Base-by-base conservation (phyloP, 2,797 vertebrate species). In the Tarsius wallacei region DNA sequence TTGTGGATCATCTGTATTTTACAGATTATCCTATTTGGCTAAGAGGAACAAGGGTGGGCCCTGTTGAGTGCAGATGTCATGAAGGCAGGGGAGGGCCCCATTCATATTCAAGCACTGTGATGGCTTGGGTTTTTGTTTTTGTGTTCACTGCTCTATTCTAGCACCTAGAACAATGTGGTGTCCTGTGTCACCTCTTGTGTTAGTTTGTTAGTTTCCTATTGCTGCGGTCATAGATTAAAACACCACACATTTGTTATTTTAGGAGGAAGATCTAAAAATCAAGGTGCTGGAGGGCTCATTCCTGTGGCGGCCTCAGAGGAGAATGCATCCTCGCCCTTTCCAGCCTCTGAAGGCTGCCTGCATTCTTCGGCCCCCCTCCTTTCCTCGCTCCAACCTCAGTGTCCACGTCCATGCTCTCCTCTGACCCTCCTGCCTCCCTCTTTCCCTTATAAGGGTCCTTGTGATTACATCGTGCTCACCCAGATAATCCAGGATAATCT, bases 401-500 rank as follows among this genome's bases (percentile, higher is more conserved):
- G 80, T 51, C 81, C 81, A 36, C 1, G 55, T 63, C 31, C n/a
- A 28, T 82, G 59, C 74, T 84, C 73, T 94, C 82, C 59, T 78
- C 63, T 33, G 59, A 26, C 49, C 85, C n/a, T 73, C 24, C 33
- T 51, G 77, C 55, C 53, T 86, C 66, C 55, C n/a, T 93, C 80
- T 90, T 93, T 87, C 59, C 80, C 85, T 71, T 81, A 74, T 59
- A 95, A 94, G 90, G 61, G 49, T 13, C 24, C n/a, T 77, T 86
- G 42, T 55, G 87, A 81, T 94, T 87, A 64, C 36, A 78, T 21
- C 11, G 0, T 36, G 78, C 49, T 90, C 70, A 61, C 84, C 57
- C 15, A 26, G 81, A 49, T 96, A 95, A 94, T 94, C 89, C 82
- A 64, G 26, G 64, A 68, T 91, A 91, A 98, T 77, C 95, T 93